Evolutionary conservation across 2,888 invertebrate genomes (phyloP), one percentile per base, ranked within the genome.

Genomic region (Odontomyia ornata): DNA sequence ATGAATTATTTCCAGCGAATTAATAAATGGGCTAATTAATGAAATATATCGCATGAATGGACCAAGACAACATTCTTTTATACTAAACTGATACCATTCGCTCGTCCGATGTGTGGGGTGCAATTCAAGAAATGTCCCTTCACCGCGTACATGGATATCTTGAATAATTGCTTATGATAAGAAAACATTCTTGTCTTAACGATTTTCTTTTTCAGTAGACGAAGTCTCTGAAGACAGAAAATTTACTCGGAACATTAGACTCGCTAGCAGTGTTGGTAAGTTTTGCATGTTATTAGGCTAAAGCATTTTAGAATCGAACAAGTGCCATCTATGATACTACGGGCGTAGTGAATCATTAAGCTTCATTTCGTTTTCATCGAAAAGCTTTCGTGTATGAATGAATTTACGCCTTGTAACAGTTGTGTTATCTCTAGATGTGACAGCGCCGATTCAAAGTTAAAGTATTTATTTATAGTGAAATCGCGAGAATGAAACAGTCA

Each of bases 241-340:
- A 15, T n/a, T 15, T 18, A 52, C 3, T 52, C 13, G 3, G 15
- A 13, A 52, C 52, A 9, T 52, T 9, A n/a, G 13, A 4, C 52
- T 52, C 4, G 7, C 52, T 9, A 52, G 13, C 36, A 36, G 36
- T 36, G 15, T 52, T 4, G 4, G 52, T 52, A n/a, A 15, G 5
- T 2, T 7, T 60, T 60, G 57, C 57, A 60, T 60, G 57, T 5
- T 23, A 25, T n/a, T 18, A 60, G 57, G 57, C 57, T 7, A 23
- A 25, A 13, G 23, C 9, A 60, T 60, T 23, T 5, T 5, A 52
- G 36, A 36, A 36, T 36, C 15, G 11, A 25, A 25, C 18, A 60
- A 60, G 57, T 21, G 57, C 57, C 57, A 60, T 60, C 57, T 60
- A 23, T 60, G 57, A 60, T 21, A 60, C 23, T 60, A 4, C 11